Conservation (phyloP, 1,140 invertebrate species). For the Rhopalosiphum maidis region DNA sequence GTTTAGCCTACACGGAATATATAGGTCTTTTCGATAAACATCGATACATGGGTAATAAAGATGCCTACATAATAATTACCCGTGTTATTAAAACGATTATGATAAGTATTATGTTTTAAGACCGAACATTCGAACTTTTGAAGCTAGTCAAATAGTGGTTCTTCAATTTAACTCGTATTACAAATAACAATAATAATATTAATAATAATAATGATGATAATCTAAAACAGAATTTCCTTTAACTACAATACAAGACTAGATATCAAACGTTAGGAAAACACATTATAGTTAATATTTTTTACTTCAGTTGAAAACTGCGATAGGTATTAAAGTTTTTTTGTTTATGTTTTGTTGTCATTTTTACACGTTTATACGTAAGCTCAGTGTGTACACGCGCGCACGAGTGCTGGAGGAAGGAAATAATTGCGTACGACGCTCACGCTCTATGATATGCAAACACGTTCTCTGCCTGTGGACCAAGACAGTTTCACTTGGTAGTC, state of each 20-base stretch:
- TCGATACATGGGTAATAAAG: not conserved
- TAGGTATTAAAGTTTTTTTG: not conserved
- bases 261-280: constrained; percentile 33
- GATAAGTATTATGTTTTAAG: not conserved
- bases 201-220: not conserved
- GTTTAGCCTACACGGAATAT: not conserved
- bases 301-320: not conserved
- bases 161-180: not conserved
- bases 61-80: not conserved
- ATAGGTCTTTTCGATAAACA: not conserved
- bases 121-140: not conserved
- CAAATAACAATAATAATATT: not conserved
- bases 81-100: not conserved
- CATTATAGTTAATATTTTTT: constrained; percentile 27
- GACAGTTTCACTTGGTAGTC: constrained; percentile 75
- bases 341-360: not conserved
- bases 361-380: constrained; percentile 25
- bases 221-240: constrained; percentile 40
- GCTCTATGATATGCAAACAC: constrained; percentile 51
- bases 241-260: constrained; percentile 39
- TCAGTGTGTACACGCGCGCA: constrained; percentile 32
- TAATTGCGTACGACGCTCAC: not conserved
- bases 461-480: constrained; percentile 46
- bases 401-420: constrained; percentile 13
- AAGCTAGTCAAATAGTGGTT: not conserved